phyloP scores from a whole-genome alignment of 2,113 vertebrate genomes.

The Sinocyclocheilus grahami region DNA sequence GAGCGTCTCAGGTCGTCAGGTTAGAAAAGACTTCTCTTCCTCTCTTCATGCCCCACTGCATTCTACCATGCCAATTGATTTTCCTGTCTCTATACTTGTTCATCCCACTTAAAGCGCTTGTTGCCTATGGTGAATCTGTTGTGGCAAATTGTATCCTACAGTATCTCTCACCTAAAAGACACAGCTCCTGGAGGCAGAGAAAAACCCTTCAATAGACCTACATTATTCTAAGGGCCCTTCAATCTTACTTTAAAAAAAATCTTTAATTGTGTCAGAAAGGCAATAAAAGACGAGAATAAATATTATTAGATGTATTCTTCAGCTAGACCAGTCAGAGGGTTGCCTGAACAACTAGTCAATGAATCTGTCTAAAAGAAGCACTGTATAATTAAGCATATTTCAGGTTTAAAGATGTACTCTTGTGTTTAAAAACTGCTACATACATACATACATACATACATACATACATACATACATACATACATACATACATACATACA shows the following conservation, averaged over 20 bases:
- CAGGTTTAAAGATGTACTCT: not conserved
- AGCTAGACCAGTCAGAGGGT: not conserved
- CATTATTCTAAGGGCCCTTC: conserved; percentile 45
- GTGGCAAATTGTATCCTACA: conserved; percentile 56
- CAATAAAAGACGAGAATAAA: conserved; percentile 8
- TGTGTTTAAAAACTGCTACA: not conserved
- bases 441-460: not conserved
- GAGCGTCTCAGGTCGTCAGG: conserved; percentile 43
- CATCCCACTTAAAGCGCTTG: conserved; percentile 53
- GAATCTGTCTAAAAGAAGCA: not conserved
- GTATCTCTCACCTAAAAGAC: conserved; percentile 43
- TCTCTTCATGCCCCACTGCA: conserved; percentile 39
- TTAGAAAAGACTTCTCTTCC: conserved; percentile 44
- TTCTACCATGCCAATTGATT: conserved; percentile 58
- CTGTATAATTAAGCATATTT: not conserved
- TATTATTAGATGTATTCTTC: not conserved
- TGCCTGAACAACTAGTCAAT: conserved; percentile 1
- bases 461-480: too few species aligned
- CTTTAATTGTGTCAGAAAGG: not conserved
- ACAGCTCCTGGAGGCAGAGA: conserved; percentile 36
- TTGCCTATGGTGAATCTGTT: conserved; percentile 60
- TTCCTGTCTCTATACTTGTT: conserved; percentile 59
- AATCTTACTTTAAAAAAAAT: conserved; percentile 16
- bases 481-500: too few species aligned
- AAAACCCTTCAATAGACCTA: conserved; percentile 35